A percentile compares a stretch with the other conserved stretches of the same genome.
phyloP scores from a whole-genome alignment of 2,797 vertebrate species.

The Euthynnus affinis region DNA sequence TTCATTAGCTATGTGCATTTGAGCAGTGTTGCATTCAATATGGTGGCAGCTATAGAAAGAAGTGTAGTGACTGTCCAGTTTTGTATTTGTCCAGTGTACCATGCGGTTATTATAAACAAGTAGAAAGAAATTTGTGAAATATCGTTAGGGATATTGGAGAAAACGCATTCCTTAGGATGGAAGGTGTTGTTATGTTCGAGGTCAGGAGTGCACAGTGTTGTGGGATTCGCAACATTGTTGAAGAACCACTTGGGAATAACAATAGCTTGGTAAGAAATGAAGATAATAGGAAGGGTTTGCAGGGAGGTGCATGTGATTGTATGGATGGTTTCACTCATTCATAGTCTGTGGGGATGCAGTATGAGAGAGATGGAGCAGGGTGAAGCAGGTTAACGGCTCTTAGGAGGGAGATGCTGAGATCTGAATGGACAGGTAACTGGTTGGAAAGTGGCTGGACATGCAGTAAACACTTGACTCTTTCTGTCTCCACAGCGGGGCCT shows the following conservation, averaged over 20 bases:
- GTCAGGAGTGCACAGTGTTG: conserved; percentile 22
- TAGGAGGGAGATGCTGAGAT: conserved; percentile 9
- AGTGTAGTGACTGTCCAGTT: conserved; percentile 73
- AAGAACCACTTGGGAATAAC: conserved; percentile 42
- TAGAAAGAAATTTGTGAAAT: conserved; percentile 58
- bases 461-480: conserved; percentile 45
- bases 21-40: conserved; percentile 69
- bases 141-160: conserved; percentile 15
- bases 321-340: conserved; percentile 37
- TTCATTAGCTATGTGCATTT: conserved; percentile 68
- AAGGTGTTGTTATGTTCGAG: conserved; percentile 14
- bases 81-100: conserved; percentile 67
- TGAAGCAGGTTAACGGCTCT: conserved; percentile 47
- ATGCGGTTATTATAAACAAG: conserved; percentile 50
- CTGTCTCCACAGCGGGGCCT: conserved; percentile 36
- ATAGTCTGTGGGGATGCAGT: conserved; percentile 25
- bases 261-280: conserved; percentile 29
- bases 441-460: conserved; percentile 37
- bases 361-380: conserved; percentile 20
- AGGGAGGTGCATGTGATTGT: conserved; percentile 21
- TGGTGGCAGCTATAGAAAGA: conserved; percentile 75
- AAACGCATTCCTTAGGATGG: conserved; percentile 35
- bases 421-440: conserved; percentile 39
- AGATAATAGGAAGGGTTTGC: conserved; percentile 20
- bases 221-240: conserved; percentile 51